Percentiles rank a stretch among this genome's conserved stretches.
phyloP scores from a whole-genome alignment of 2,888 invertebrate species.

The Acronicta psi region DNA sequence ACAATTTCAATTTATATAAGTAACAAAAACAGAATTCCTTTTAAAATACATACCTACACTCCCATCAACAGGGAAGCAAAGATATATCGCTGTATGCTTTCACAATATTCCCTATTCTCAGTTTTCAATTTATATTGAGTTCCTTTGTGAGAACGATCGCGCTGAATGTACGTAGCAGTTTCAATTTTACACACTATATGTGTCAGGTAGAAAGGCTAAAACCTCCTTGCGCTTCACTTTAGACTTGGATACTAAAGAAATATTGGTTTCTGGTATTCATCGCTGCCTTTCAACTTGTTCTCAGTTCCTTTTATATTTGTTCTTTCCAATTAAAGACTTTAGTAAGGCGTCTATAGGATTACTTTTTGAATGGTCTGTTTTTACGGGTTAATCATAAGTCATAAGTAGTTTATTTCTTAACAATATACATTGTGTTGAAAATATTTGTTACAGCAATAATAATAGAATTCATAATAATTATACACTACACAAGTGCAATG shows the following conservation, averaged over 20 bases:
- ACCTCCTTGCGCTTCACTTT: slow-evolving; percentile 44
- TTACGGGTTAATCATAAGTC: background rate
- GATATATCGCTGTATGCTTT: slow-evolving; percentile 58
- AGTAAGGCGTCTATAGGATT: slow-evolving; percentile 15
- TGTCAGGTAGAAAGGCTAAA: slow-evolving; percentile 33
- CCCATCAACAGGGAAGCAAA: slow-evolving; percentile 42
- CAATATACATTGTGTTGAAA: too few relatives aligned
- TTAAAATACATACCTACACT: slow-evolving; percentile 49
- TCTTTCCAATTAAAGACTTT: background rate
- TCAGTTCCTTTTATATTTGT: slow-evolving; percentile 18
- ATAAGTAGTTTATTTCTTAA: too few relatives aligned
- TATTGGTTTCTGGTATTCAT: slow-evolving; percentile 45
- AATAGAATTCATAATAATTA: too few relatives aligned
- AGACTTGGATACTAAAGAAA: slow-evolving; percentile 40
- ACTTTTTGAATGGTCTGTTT: slow-evolving; percentile 1
- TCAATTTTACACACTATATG: slow-evolving; percentile 64
- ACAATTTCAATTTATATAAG: slow-evolving; percentile 27
- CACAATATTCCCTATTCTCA: slow-evolving; percentile 66
- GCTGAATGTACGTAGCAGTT: slow-evolving; percentile 54
- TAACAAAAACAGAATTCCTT: slow-evolving; percentile 38
- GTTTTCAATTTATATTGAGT: slow-evolving; percentile 71
- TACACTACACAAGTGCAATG: too few relatives aligned
- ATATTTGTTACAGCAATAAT: too few relatives aligned
- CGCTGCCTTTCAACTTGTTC: slow-evolving; percentile 24
- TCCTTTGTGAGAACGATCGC: slow-evolving; percentile 66